Conservation (phyloP, 2,888 invertebrate genomes). For the Melanostoma mellinum region DNA sequence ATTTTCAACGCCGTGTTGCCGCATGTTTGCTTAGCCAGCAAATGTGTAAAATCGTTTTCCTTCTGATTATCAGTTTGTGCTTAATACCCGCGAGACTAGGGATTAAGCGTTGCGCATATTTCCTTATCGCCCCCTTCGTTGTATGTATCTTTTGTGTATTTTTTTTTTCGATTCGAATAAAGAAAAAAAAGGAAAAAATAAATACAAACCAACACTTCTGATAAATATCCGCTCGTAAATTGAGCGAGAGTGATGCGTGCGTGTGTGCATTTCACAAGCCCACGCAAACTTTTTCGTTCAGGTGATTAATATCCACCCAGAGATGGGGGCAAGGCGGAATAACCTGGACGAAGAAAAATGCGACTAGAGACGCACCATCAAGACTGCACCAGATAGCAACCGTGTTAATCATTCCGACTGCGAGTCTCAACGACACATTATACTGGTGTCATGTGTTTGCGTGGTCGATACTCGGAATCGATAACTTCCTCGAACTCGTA, state of each 20-base stretch:
- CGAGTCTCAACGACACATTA: slow-evolving; percentile 37
- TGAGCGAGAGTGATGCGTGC: slow-evolving; percentile 42
- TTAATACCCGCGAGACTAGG: slow-evolving; percentile 55
- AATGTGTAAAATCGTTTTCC: slow-evolving; percentile 62
- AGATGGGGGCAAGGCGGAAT: slow-evolving; percentile 10
- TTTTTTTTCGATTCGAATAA: slow-evolving; percentile 17
- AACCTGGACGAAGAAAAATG: background rate
- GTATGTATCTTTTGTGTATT: slow-evolving; percentile 26
- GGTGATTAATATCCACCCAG: slow-evolving; percentile 58
- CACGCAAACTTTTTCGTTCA: slow-evolving; percentile 50
- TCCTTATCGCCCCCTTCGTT: slow-evolving; percentile 46
- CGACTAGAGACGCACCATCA: background rate
- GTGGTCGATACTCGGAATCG: slow-evolving; percentile 64
- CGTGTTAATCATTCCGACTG: slow-evolving; percentile 55
- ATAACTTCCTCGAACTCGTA: slow-evolving; percentile 45
- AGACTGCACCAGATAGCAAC: slow-evolving; percentile 35
- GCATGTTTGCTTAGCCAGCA: slow-evolving; percentile 52
- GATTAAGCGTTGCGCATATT: slow-evolving; percentile 53
- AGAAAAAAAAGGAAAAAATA: slow-evolving; percentile 17
- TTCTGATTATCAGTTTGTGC: slow-evolving; percentile 53
- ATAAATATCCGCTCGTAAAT: slow-evolving; percentile 61
- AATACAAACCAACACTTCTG: slow-evolving; percentile 39
- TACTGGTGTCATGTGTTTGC: slow-evolving; percentile 54
- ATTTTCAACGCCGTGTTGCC: slow-evolving; percentile 25
- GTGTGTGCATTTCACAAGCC: slow-evolving; percentile 53